Evolutionary conservation across 2,113 vertebrate genomes (phyloP), one percentile per base, ranked within the genome.

Genomic region (zebrafish (Danio rerio)): DNA sequence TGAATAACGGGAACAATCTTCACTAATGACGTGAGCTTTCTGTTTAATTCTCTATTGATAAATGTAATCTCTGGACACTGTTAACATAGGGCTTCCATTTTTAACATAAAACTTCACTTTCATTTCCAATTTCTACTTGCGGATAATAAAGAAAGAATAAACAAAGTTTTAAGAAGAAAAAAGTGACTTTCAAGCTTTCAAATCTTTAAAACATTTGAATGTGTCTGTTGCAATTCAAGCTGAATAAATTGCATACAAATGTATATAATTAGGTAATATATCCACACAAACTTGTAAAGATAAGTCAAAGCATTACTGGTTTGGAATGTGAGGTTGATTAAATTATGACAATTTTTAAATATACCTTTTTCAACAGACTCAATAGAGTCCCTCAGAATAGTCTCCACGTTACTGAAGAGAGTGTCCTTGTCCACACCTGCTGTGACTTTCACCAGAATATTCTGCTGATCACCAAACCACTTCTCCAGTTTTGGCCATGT

Each of bases 401-500:
- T 90, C 83, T 96, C 95, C 79, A 98, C 88, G 16, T 77, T 93
- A 80, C 88, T 89, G 5, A 87, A 92, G 75, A 99, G 43, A 4
- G 89, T 50, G 1, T 87, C 86, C 83, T 95, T 87, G 0, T 95
- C 92, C 73, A 86, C 70, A 79, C 96, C 95, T 40, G 95, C 97
- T 82, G 94, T 92, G 56, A 98, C 81, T 87, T 90, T 94, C 70
- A 94, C 91, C 70, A 99, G 89, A 90, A 95, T 93, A 80, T 94
- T 92, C 76, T 94, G 93, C 82, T 88, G 87, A 21, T 80, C 85
- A 80, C 92, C 93, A 91, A 95, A 97, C 96, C 96, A 98, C n/a
- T 91, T 86, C 85, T 97, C 94, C 69, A 99, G 89, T 71, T 89
- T 84, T 56, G 94, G 89, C 97, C 97, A 99, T 0, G 90, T 90